Percentiles rank a stretch among this genome's conserved stretches.
Evolutionary conservation across 2,113 vertebrate genomes (phyloP).

Genomic region (Sclerurus mexicanus): DNA sequence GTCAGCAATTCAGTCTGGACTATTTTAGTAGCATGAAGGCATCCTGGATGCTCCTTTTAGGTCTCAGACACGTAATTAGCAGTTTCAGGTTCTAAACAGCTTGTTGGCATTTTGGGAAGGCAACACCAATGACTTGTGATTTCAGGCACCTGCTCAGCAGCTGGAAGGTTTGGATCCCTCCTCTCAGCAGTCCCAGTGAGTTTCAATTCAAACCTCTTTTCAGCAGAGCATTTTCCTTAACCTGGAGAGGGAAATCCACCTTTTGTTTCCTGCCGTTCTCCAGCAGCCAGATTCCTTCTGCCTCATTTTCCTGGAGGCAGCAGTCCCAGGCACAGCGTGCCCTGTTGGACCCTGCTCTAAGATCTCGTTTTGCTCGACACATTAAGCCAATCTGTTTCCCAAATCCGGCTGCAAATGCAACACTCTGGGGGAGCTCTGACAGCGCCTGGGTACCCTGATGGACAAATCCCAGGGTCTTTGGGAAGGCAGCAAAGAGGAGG

Average conservation of each 20-base stretch:
- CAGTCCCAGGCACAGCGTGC: background rate
- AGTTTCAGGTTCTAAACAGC: background rate
- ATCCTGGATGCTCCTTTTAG: background rate
- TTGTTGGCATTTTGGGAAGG: background rate
- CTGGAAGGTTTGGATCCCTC: background rate
- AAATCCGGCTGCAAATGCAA: background rate
- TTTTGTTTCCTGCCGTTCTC: background rate
- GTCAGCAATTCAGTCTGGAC: background rate
- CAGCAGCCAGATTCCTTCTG: background rate
- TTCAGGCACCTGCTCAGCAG: conserved; percentile 9
- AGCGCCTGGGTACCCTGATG: no score
- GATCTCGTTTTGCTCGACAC: background rate
- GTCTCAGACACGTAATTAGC: background rate
- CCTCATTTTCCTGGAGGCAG: background rate
- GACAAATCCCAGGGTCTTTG: background rate
- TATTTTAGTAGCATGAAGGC: background rate
- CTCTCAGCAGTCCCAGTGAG: background rate
- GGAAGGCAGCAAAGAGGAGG: background rate
- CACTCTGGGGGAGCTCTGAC: background rate
- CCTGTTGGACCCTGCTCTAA: background rate
- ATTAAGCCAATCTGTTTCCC: background rate
- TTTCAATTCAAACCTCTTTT: background rate
- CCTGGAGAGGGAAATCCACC: background rate
- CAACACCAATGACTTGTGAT: background rate
- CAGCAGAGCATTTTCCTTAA: background rate